Evolutionary conservation across 1,140 invertebrate genomes (phyloP), one percentile per base, ranked within the genome.

Genomic region (Formica selysi): DNA sequence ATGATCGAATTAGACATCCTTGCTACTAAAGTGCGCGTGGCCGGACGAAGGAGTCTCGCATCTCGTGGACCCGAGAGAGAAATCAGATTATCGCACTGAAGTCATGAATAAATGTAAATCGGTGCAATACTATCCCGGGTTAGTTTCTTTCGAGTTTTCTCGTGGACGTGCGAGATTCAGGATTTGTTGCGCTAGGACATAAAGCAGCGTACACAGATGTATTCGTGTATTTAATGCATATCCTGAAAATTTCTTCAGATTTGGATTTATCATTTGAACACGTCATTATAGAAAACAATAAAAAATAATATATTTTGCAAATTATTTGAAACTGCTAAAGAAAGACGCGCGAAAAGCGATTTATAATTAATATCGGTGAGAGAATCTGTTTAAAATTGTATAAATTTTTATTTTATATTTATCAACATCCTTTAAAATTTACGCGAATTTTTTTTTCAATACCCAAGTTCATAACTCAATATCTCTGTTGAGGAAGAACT

Each of bases 21-120:
- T 44, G 13, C 54, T 59, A 29, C 26, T 38, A 44, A 83, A 83
- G 59, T 4, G 68, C 54, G 16, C 51, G 36, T 44, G 19, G 59
- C 26, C 41, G 38, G 29, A 38, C 67, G 26, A 81, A 71, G 65
- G 16, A n/a, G 51, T 70, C 36, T 70, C 64, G n/a, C 32, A 26
- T 70, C 29, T 70, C 29, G 67, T 38, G 41, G 26, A 26, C 19
- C 26, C n/a, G 54, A 41, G 67, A 71, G 36, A 44, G 32, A 29
- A 16, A 73, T 83, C 54, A 73, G 68, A 83, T 83, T 83, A 83
- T 83, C 68, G 22, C 68, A 57, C 48, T 38, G 16, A 41, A 80
- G 48, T 73, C 79, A 83, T 83, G 79, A 83, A 83, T 83, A 83
- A 83, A 83, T 83, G 79, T 83, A 83, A 83, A 73, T 83, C 68